These are phyloP conservation scores for Poecilia gillii DNA, from an alignment of 2,797 vertebrate species.

Conservation along the genomic window DNA sequence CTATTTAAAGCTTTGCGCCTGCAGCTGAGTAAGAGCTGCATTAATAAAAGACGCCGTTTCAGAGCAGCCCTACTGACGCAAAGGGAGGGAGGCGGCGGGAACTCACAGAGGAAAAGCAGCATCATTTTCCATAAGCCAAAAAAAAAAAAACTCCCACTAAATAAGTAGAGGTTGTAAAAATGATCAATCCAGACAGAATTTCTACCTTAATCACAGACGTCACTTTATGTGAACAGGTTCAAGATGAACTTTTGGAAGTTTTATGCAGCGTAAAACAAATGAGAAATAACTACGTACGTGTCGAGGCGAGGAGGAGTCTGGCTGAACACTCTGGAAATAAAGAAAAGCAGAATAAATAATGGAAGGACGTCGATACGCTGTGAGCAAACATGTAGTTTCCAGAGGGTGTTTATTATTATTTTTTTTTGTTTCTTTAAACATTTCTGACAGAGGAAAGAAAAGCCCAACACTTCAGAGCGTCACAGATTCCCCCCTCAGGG, in stretches of 20 bases:
- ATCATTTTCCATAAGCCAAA: conserved; percentile 32
- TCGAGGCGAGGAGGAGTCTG: conserved; percentile 97
- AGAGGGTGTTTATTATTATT: background rate
- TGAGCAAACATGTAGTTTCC: background rate
- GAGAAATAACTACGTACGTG: conserved; percentile 87
- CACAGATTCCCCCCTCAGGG: conserved; percentile 5
- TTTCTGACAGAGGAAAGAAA: conserved; percentile 2
- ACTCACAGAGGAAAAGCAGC: conserved; percentile 30
- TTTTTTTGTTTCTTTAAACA: background rate
- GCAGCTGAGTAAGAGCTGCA: conserved; percentile 68
- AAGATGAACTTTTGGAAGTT: background rate
- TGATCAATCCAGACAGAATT: background rate
- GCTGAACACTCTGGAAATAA: conserved; percentile 92
- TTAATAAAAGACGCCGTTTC: conserved; percentile 76
- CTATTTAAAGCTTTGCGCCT: conserved; percentile 73
- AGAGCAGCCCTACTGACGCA: conserved; percentile 56
- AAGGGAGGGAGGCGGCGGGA: conserved; percentile 7
- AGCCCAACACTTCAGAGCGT: background rate
- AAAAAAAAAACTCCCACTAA: conserved; percentile 5
- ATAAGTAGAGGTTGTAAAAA: conserved; percentile 18
- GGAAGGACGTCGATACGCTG: background rate
- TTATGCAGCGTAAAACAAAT: background rate
- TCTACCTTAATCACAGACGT: background rate
- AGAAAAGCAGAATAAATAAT: conserved; percentile 5
- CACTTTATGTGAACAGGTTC: background rate